A percentile compares a stretch with the other conserved stretches of the same genome.
phyloP scores from a whole-genome alignment of 2,888 invertebrate species.

The Trissoscelio sp. region DNA sequence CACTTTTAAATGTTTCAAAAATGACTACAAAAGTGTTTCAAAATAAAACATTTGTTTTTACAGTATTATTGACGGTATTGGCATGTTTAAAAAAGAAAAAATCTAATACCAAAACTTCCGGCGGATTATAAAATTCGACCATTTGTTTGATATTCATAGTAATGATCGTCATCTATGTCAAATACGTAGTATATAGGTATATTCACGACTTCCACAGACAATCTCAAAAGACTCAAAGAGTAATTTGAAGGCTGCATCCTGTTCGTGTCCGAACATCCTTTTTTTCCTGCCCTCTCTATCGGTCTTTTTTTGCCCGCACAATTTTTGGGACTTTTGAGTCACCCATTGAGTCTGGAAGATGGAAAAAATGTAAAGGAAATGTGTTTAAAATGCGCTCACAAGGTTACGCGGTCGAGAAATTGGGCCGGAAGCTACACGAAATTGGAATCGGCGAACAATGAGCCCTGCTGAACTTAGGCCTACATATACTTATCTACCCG shows the following conservation, averaged over 20 bases:
- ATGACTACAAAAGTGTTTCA: too few relatives aligned
- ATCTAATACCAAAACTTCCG: too few relatives aligned
- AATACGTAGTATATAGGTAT: too few relatives aligned
- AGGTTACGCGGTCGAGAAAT: conserved; percentile 54
- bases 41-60: too few relatives aligned
- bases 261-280: conserved; percentile 54
- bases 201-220: not conserved
- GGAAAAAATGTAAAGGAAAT: conserved; percentile 49
- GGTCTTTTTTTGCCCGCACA: conserved; percentile 41
- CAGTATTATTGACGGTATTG: too few relatives aligned
- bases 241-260: conserved; percentile 63
- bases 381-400: conserved; percentile 51
- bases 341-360: conserved; percentile 47
- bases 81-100: too few relatives aligned
- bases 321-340: conserved; percentile 58
- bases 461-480: conserved; percentile 53
- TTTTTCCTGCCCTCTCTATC: conserved; percentile 40
- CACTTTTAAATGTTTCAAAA: too few relatives aligned
- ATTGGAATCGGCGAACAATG: conserved; percentile 65
- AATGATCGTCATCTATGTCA: too few relatives aligned
- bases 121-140: too few relatives aligned
- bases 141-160: too few relatives aligned
- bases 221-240: too few relatives aligned
- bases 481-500: conserved; percentile 60
- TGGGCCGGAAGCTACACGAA: conserved; percentile 57